Conservation (phyloP, 2,113 vertebrate genomes). For the Meleagris gallopavo region DNA sequence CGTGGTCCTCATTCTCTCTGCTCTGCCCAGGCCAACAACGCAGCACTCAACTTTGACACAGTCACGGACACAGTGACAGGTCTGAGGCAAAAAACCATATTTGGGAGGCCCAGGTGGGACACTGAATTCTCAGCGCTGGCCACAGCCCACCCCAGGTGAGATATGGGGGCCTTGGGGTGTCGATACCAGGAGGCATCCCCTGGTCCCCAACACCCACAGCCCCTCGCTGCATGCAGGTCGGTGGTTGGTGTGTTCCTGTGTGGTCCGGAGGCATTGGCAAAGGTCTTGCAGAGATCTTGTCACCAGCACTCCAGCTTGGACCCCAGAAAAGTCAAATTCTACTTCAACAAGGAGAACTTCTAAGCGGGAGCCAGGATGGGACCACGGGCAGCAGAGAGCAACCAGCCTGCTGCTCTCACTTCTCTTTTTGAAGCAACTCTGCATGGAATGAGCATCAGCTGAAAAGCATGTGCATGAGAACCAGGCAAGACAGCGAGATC, state of each 20-base stretch:
- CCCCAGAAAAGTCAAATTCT: conserved; percentile 91
- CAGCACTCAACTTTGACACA: conserved; percentile 81
- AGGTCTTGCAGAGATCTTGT: conserved; percentile 83
- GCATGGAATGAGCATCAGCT: background rate
- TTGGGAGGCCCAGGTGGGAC: conserved; percentile 90
- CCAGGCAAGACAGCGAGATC: background rate
- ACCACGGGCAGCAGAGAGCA: rapidly evolving
- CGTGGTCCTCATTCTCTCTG: background rate
- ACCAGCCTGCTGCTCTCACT: background rate
- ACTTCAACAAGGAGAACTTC: conserved; percentile 96
- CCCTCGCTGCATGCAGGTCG: conserved; percentile 70
- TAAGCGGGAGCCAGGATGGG: conserved; percentile 49
- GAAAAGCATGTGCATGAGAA: background rate
- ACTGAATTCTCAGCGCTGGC: conserved; percentile 87
- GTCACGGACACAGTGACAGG: conserved; percentile 86
- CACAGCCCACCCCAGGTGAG: conserved; percentile 87
- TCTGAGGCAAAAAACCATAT: conserved; percentile 91
- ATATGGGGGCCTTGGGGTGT: rapidly evolving
- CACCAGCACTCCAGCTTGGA: conserved; percentile 88
- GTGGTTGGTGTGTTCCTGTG: conserved; percentile 90
- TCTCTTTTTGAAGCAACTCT: background rate
- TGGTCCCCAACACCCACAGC: background rate
- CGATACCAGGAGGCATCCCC: rapidly evolving
- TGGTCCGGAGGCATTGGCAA: conserved; percentile 81
- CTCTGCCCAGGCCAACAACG: conserved; percentile 75